Evolutionary conservation across 2,797 vertebrate species (phyloP).

Genomic region (Botia almorhae): DNA sequence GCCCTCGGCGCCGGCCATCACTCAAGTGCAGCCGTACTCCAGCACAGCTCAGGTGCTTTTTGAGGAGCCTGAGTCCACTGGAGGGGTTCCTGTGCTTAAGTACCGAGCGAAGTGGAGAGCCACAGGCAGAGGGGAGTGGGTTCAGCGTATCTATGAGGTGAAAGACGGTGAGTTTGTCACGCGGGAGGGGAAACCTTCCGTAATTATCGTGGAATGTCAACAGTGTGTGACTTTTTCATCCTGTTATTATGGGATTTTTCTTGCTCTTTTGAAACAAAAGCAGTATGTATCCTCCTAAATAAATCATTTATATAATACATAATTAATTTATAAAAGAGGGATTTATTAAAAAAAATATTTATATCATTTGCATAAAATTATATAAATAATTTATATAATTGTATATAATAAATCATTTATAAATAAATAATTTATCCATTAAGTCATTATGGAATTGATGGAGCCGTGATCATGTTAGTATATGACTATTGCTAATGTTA

Average conservation of each 20-base stretch:
- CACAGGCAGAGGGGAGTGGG: slow-evolving; percentile 80
- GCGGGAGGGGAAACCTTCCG: neutral
- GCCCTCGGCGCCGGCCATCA: slow-evolving; percentile 89
- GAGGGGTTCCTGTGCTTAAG: slow-evolving; percentile 91
- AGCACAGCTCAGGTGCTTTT: slow-evolving; percentile 91
- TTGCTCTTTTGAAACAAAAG: too few species aligned
- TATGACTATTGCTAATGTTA: neutral
- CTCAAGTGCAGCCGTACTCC: slow-evolving; percentile 89
- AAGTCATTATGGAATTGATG: neutral
- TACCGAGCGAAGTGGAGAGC: slow-evolving; percentile 90
- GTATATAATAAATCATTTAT: neutral
- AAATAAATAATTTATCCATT: neutral
- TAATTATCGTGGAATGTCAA: neutral
- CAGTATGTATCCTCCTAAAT: too few species aligned
- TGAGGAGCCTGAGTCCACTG: slow-evolving; percentile 89
- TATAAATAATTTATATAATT: too few species aligned
- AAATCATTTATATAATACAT: too few species aligned
- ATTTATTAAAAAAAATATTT: too few species aligned
- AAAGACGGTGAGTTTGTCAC: slow-evolving; percentile 81
- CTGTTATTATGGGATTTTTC: too few species aligned
- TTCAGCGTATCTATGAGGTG: slow-evolving; percentile 78
- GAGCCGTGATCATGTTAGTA: neutral
- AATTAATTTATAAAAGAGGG: too few species aligned
- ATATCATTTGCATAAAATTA: too few species aligned
- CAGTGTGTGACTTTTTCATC: neutral